Percentiles rank a stretch among this genome's conserved stretches.
phyloP scores from a whole-genome alignment of 2,888 invertebrate genomes.

The Diplolepis rosae region DNA sequence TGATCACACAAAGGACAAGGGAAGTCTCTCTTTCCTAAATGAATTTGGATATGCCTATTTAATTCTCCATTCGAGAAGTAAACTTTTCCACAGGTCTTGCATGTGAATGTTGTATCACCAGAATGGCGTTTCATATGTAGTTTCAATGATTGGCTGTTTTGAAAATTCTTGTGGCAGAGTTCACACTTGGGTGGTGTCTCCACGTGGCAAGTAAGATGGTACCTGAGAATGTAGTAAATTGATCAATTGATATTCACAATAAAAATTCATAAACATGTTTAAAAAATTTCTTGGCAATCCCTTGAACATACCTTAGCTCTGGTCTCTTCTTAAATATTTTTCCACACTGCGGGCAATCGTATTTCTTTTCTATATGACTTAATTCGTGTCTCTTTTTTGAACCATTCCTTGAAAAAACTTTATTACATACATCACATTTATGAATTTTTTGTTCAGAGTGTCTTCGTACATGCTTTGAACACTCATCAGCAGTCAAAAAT shows the following conservation, averaged over 20 bases:
- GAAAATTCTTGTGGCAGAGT: slow-evolving; percentile 62
- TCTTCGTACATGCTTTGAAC: slow-evolving; percentile 49
- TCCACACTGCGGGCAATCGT: slow-evolving; percentile 54
- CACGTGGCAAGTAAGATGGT: slow-evolving; percentile 58
- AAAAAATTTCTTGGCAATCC: no score
- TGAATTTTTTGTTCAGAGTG: slow-evolving; percentile 50
- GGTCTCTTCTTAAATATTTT: slow-evolving; percentile 37
- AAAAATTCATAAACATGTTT: not conserved
- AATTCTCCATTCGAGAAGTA: slow-evolving; percentile 66
- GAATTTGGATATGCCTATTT: slow-evolving; percentile 63
- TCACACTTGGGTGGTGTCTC: slow-evolving; percentile 54
- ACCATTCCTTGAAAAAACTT: slow-evolving; percentile 45
- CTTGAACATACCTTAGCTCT: slow-evolving; percentile 7
- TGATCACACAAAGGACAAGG: slow-evolving; percentile 64
- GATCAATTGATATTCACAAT: not conserved
- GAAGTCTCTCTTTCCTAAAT: slow-evolving; percentile 60
- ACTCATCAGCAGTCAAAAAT: slow-evolving; percentile 51
- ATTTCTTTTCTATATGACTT: slow-evolving; percentile 59
- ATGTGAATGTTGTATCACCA: slow-evolving; percentile 58
- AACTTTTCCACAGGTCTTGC: slow-evolving; percentile 61
- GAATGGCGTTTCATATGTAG: slow-evolving; percentile 65
- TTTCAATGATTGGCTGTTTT: slow-evolving; percentile 60
- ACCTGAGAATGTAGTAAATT: slow-evolving; percentile 39
- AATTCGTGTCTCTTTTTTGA: slow-evolving; percentile 45
- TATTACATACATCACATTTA: slow-evolving; percentile 49